Evolutionary conservation across 1,140 invertebrate species (phyloP).

Genomic region (Physella acuta): DNA sequence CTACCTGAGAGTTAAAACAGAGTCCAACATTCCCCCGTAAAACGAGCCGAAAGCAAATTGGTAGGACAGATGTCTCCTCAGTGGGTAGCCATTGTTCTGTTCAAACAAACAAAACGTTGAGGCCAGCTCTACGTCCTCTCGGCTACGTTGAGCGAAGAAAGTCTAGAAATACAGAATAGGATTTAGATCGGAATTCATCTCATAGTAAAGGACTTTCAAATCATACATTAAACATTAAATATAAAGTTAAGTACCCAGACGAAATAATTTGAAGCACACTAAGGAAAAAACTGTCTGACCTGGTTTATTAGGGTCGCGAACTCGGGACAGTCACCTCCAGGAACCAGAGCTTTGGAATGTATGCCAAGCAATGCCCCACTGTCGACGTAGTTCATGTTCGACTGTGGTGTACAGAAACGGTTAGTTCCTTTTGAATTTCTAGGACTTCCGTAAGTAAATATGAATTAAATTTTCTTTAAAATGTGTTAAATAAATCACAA

Average conservation of each 20-base stretch:
- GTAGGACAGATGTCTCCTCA: conserved; percentile 41
- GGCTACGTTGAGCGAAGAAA: conserved; percentile 29
- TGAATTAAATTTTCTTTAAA: too few relatives aligned
- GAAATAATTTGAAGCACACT: too few relatives aligned
- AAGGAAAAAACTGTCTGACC: neutral
- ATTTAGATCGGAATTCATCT: too few relatives aligned
- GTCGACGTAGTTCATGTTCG: conserved; percentile 32
- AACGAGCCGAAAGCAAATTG: conserved; percentile 27
- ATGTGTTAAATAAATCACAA: too few relatives aligned
- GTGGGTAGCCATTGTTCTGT: conserved; percentile 44
- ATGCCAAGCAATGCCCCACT: conserved; percentile 25
- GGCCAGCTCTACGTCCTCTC: conserved; percentile 16
- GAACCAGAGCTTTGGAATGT: conserved; percentile 2
- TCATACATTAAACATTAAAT: too few relatives aligned
- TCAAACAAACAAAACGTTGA: conserved; percentile 50
- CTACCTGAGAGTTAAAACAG: conserved; percentile 41
- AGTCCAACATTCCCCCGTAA: conserved; percentile 42
- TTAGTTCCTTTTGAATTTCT: too few relatives aligned
- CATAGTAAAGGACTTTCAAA: too few relatives aligned
- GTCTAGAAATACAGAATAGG: too few relatives aligned
- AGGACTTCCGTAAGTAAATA: too few relatives aligned
- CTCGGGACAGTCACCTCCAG: conserved; percentile 35
- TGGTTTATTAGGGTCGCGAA: conserved; percentile 28
- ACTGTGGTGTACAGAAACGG: conserved; percentile 22
- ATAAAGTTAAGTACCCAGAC: too few relatives aligned